A percentile compares a stretch with the other conserved stretches of the same genome.
These are phyloP conservation scores for Leuciscus waleckii DNA, from an alignment of 2,797 vertebrate genomes.

Conservation along the genomic window DNA sequence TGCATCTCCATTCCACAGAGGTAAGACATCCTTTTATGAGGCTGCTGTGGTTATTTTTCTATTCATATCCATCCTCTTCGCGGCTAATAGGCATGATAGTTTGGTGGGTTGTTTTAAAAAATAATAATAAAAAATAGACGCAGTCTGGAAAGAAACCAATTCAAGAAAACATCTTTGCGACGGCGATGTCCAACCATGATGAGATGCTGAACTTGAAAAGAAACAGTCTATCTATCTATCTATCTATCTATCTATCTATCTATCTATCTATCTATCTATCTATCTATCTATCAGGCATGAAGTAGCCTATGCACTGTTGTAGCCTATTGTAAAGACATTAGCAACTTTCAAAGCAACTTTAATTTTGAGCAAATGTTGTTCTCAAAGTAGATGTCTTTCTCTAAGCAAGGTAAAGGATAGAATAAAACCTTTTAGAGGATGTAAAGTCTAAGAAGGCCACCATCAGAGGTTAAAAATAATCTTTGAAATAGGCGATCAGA, in stretches of 20 bases:
- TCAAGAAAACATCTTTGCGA: neutral
- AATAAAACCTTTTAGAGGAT: neutral
- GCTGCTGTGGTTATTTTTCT: neutral
- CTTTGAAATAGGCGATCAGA: neutral
- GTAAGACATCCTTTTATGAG: slow-evolving; percentile 21
- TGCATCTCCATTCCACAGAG: slow-evolving; percentile 12
- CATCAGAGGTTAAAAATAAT: neutral
- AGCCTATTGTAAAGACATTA: neutral
- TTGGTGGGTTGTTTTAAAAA: neutral
- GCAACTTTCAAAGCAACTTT: neutral
- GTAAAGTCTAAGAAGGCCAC: neutral
- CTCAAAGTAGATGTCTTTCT: neutral
- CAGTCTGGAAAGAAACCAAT: neutral
- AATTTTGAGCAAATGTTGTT: neutral
- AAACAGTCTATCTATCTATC: neutral
- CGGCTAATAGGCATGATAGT: neutral
- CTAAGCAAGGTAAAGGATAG: neutral
- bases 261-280: neutral
- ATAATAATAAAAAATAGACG: neutral
- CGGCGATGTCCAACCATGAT: neutral
- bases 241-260: neutral
- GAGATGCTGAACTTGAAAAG: neutral
- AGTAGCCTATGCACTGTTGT: neutral
- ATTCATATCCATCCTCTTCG: neutral
- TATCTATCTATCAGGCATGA: neutral